These are phyloP conservation scores for Eristalinus sepulchralis DNA, from an alignment of 2,888 invertebrate species.

Conservation along the genomic window DNA sequence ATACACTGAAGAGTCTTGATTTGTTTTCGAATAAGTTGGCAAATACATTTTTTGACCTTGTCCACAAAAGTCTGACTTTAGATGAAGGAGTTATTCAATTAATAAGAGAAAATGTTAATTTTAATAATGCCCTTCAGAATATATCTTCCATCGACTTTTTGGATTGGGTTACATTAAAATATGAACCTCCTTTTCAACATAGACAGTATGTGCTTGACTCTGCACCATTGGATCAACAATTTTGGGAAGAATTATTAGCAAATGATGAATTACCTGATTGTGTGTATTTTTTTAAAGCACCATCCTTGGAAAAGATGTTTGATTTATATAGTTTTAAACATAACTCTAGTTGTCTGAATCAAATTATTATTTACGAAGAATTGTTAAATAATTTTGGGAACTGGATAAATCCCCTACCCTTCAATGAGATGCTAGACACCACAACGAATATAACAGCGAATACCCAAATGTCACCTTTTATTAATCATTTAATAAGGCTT, in stretches of 20 bases:
- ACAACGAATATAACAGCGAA: not conserved
- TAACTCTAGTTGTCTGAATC: slow-evolving; percentile 19
- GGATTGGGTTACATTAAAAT: slow-evolving; percentile 3
- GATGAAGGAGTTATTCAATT: not conserved
- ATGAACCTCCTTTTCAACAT: slow-evolving; percentile 72
- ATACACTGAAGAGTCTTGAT: not conserved
- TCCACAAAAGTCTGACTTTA: not conserved
- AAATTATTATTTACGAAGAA: slow-evolving; percentile 14
- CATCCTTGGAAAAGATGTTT: slow-evolving; percentile 20
- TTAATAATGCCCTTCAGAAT: slow-evolving; percentile 1
- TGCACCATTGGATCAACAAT: slow-evolving; percentile 82
- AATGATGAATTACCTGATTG: slow-evolving; percentile 82
- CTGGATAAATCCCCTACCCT: not conserved
- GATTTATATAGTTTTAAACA: slow-evolving; percentile 41
- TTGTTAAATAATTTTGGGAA: not conserved
- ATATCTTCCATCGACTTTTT: slow-evolving; percentile 19
- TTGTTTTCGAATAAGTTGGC: slow-evolving; percentile 10
- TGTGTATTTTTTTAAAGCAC: slow-evolving; percentile 83
- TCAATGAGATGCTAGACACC: not conserved
- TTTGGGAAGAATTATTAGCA: slow-evolving; percentile 81
- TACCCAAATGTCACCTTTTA: not conserved
- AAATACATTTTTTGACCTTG: not conserved
- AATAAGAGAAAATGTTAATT: slow-evolving; percentile 13
- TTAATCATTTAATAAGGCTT: slow-evolving; percentile 75
- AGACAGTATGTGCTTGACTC: slow-evolving; percentile 85